A percentile compares a stretch with the other conserved stretches of the same genome.
Conservation (phyloP, 2,797 vertebrate genomes). For the Lerista edwardsae region DNA sequence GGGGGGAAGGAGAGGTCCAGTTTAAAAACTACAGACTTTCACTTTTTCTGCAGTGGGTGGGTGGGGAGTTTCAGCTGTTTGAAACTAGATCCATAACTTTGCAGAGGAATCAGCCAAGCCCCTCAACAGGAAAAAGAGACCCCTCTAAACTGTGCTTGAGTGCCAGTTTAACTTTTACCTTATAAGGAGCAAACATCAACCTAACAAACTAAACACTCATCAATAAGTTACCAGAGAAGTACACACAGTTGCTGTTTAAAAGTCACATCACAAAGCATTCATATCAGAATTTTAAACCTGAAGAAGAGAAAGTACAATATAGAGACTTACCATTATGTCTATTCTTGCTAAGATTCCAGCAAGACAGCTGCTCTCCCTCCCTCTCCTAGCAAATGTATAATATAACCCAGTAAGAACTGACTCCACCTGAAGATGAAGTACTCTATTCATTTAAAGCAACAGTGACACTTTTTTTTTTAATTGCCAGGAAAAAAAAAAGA, state of each 20-base stretch:
- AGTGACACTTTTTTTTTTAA: constrained; percentile 1
- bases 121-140: neutral
- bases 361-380: constrained; percentile 23
- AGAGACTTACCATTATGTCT: constrained; percentile 28
- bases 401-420: constrained; percentile 31
- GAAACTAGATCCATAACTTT: constrained; percentile 5
- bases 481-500: neutral
- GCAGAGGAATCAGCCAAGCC: neutral
- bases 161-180: neutral
- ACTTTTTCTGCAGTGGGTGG: neutral
- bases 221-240: neutral
- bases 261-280: neutral
- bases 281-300: rapidly evolving
- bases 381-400: constrained; percentile 38
- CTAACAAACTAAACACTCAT: neutral
- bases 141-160: neutral
- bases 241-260: neutral
- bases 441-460: constrained; percentile 28
- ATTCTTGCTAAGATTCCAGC: neutral
- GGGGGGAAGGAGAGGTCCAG: too few species aligned
- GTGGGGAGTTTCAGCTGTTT: constrained; percentile 1
- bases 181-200: constrained; percentile 28
- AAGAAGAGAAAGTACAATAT: neutral
- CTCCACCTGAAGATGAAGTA: constrained; percentile 37
- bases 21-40: neutral